Evolutionary conservation across 2,113 vertebrate genomes (phyloP), one percentile per base, ranked within the genome.

Genomic region (Dryoscopus gambensis): DNA sequence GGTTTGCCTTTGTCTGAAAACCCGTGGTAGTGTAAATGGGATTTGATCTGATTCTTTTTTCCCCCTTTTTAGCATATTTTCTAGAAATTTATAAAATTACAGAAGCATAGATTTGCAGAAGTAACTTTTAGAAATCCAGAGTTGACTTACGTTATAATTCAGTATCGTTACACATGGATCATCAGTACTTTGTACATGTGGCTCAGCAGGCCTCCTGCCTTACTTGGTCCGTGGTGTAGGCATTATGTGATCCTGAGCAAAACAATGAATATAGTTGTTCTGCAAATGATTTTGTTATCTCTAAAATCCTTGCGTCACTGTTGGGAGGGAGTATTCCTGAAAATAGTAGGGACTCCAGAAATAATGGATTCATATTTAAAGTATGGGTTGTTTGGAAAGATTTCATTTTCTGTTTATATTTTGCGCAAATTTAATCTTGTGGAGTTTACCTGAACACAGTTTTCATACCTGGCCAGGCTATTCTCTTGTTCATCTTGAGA

Each of bases 21-120:
- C 25, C 5, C 3, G 0, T 55, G 11, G 24, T 55, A 37, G 5
- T n/a, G 10, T 71, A 67, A 75, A 55, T 71, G 28, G 70, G 6
- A 37, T 80, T 64, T 79, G 19, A 57, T 20, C 3, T 30, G 9
- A 17, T 60, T 20, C 2, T 35, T 21, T 6, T 25, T 15, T 8
- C 2, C 11, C 9, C 8, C 5, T 16, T 56, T 67, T 28, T 18
- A 52, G 8, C 1, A 0, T 60, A 7, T 33, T 73, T 73, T 25
- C 39, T 35, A 49, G 25, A 75, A 71, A 40, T n/a, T 4, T 50
- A 27, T 35, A 15, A 50, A 63, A 40, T 80, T 13, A 20, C 3
- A 27, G 30, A 90, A 75, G 16, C 37, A 40, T 10, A 37, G 24
- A 56, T 33, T 78, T 57, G 14, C 3, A 28, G 7, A 81, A 68